A percentile compares a stretch with the other conserved stretches of the same genome.
These are phyloP conservation scores for Protosalanx chinensis DNA, from an alignment of 2,797 vertebrate species.

Conservation along the genomic window DNA sequence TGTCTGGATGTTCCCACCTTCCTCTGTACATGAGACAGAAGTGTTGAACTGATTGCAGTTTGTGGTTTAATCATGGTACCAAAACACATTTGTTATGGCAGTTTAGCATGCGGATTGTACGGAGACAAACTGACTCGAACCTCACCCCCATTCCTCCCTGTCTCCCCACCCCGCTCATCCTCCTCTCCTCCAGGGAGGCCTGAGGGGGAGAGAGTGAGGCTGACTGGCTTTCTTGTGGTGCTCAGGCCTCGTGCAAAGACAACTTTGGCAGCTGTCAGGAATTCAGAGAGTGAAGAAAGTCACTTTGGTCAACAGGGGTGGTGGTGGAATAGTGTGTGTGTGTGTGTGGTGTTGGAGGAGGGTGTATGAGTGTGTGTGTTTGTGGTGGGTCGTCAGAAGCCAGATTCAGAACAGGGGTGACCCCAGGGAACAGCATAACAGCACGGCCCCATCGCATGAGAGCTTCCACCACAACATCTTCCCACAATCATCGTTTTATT, in stretches of 20 bases:
- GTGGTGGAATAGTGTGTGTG: too few species aligned
- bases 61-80: conserved; percentile 41
- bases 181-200: too few species aligned
- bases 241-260: conserved; percentile 36
- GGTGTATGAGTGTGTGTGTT: not conserved
- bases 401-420: conserved; percentile 25
- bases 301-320: conserved; percentile 48
- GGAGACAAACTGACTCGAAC: conserved; percentile 41
- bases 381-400: conserved; percentile 13
- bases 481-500: conserved; percentile 29
- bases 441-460: conserved; percentile 40
- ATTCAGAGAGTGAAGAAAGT: conserved; percentile 61
- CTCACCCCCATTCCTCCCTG: conserved; percentile 18
- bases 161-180: not conserved
- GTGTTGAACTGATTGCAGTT: conserved; percentile 32
- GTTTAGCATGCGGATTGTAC: conserved; percentile 51
- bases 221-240: conserved; percentile 19
- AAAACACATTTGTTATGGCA: conserved; percentile 58
- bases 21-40: not conserved
- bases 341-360: too few species aligned
- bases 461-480: conserved; percentile 44
- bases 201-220: too few species aligned
- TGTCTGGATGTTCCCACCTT: not conserved
- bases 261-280: conserved; percentile 40
- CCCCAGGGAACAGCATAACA: conserved; percentile 35